Evolutionary conservation across 2,888 invertebrate genomes (phyloP), one percentile per base, ranked within the genome.

Genomic region (Ophion slaviceki): DNA sequence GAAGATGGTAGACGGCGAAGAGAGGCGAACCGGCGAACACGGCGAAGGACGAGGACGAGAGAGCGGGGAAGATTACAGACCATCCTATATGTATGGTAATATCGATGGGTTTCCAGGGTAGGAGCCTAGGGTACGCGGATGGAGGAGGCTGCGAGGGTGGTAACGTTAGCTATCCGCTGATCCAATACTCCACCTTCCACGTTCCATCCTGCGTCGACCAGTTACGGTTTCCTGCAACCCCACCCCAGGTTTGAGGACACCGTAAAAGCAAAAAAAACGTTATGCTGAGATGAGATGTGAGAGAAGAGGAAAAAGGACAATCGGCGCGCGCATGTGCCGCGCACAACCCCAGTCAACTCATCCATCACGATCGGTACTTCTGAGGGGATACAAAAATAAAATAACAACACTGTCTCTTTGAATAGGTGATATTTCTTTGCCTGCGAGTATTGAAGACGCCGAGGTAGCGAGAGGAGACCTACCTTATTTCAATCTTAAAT

Each of bases 41-140:
- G 87, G 86, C 86, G 89, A 88, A 76, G 67, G 72, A 85, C 36
- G 62, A 36, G 36, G 64, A 80, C 77, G 84, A 80, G 85, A 24
- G 84, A 68, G 79, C 84, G 86, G 72, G 88, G 87, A 87, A 87
- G 89, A 89, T 90, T 90, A 88, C 89, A 87, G 88, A 86, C 86
- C 88, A 89, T 84, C 89, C 90, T 91, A 91, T 91, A 91, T 90
- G 90, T 90, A 91, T 91, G 91, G 91, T 91, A 91, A 91, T 91
- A 91, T 91, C 91, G 91, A 90, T 89, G 88, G 90, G 89, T 89
- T 88, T 59, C 77, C 71, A 72, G 68, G 86, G 57, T 64, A 81
- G 76, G 76, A 71, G 66, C 71, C 17, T 53, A 24, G 53, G 75
- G 68, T 68, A 61, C 24, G 67, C 62, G 64, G 28, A 57, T 24